Conservation (phyloP, 1,140 invertebrate species). For the Stenopsyche tienmushanensis region DNA sequence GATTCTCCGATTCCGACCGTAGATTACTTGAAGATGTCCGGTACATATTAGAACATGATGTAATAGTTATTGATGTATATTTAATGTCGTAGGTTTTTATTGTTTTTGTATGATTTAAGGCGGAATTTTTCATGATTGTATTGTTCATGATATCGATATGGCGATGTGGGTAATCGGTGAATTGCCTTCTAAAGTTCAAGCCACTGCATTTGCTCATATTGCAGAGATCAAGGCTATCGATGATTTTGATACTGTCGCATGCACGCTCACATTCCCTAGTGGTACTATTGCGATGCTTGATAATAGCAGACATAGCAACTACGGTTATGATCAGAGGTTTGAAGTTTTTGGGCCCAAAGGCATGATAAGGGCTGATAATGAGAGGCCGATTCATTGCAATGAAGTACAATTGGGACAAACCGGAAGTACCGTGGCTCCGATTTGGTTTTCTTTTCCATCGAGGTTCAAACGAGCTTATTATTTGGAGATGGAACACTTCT, state of each 20-base stretch:
- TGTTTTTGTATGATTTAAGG: constrained; percentile 53
- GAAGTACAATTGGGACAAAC: constrained; percentile 49
- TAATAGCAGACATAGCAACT: constrained; percentile 62
- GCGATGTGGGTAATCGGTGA: constrained; percentile 64
- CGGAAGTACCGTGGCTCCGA: constrained; percentile 55
- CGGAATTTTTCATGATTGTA: constrained; percentile 73
- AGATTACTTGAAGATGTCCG: constrained; percentile 63
- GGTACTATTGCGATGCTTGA: constrained; percentile 66
- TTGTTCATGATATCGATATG: constrained; percentile 72
- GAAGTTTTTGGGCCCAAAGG: constrained; percentile 66
- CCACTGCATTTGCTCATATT: constrained; percentile 56
- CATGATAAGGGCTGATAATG: constrained; percentile 60
- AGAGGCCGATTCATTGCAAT: constrained; percentile 55
- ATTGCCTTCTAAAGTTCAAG: constrained; percentile 59
- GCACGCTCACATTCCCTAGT: constrained; percentile 63
- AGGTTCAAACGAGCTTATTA: constrained; percentile 62
- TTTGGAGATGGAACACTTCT: constrained; percentile 65
- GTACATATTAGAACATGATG: constrained; percentile 45
- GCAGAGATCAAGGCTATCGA: constrained; percentile 61
- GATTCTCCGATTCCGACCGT: constrained; percentile 64
- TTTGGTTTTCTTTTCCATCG: constrained; percentile 65
- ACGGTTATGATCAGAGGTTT: constrained; percentile 71
- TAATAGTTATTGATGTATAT: background rate
- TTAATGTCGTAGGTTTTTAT: background rate
- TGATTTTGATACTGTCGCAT: constrained; percentile 68